Evolutionary conservation across 2,888 invertebrate species (phyloP).

Genomic region (Notodonta ziczac): DNA sequence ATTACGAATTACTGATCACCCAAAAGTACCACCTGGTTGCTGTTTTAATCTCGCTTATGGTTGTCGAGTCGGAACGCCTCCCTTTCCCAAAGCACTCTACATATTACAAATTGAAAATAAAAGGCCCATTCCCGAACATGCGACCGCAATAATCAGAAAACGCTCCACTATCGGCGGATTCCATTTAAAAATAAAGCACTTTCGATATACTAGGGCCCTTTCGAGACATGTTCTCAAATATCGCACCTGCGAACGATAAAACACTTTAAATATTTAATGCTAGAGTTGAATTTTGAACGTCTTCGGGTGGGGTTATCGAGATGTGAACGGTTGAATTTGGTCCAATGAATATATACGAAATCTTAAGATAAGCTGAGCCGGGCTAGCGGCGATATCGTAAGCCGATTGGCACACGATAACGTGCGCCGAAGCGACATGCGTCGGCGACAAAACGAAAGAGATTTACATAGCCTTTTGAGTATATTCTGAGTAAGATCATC

Average conservation of each 20-base stretch:
- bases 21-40: neutral
- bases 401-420: conserved; percentile 11
- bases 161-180: conserved; percentile 39
- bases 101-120: conserved; percentile 39
- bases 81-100: conserved; percentile 1
- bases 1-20: neutral
- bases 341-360: conserved; percentile 45
- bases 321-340: conserved; percentile 43
- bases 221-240: conserved; percentile 21
- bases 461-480: neutral
- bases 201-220: conserved; percentile 37
- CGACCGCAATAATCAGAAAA: conserved; percentile 41
- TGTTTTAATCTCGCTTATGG: too few relatives aligned
- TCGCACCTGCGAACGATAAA: conserved; percentile 10
- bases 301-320: neutral
- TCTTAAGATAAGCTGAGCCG: conserved; percentile 43
- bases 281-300: conserved; percentile 20
- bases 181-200: conserved; percentile 48
- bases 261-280: conserved; percentile 13
- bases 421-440: neutral
- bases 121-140: conserved; percentile 33
- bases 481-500: too few relatives aligned
- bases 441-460: neutral
- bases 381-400: conserved; percentile 36
- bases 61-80: neutral